Evolutionary conservation across 2,797 vertebrate genomes (phyloP).

Genomic region (Manis pentadactyla): DNA sequence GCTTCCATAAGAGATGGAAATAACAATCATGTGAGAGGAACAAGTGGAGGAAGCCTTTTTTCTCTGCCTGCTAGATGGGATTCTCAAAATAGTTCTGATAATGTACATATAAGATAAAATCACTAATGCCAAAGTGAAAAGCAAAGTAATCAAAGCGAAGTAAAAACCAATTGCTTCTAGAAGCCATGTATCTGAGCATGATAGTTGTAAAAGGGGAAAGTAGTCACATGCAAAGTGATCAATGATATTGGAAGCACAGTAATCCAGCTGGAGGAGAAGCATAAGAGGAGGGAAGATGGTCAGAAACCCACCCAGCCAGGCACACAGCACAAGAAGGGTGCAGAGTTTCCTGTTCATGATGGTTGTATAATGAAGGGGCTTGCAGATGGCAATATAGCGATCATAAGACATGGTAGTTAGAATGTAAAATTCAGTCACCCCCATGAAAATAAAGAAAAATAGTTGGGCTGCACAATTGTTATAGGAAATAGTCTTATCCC

Average conservation of each 20-base stretch:
- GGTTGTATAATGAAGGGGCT: conserved; percentile 70
- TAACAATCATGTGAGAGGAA: conserved; percentile 79
- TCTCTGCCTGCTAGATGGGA: conserved; percentile 70
- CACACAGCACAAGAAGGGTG: conserved; percentile 52
- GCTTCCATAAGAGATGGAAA: conserved; percentile 79
- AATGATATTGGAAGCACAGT: conserved; percentile 71
- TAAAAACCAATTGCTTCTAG: conserved; percentile 71
- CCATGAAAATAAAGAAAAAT: conserved; percentile 74
- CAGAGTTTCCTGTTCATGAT: conserved; percentile 76
- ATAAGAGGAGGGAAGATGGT: conserved; percentile 66
- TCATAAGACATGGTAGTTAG: conserved; percentile 78
- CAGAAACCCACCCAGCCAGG: conserved; percentile 60
- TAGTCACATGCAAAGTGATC: conserved; percentile 80
- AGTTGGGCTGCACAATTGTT: conserved; percentile 67
- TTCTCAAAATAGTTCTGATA: conserved; percentile 69
- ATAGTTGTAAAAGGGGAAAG: conserved; percentile 76
- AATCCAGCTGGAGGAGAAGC: conserved; percentile 70
- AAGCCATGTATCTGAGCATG: conserved; percentile 71
- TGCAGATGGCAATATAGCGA: conserved; percentile 77
- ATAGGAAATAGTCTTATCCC: conserved; percentile 72
- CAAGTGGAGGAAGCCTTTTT: conserved; percentile 75
- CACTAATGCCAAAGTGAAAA: conserved; percentile 66
- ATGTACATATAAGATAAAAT: conserved; percentile 77
- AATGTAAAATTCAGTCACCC: conserved; percentile 75
- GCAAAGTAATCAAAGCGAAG: conserved; percentile 53